Evolutionary conservation across 2,113 vertebrate species (phyloP), one percentile per base, ranked within the genome.

Genomic region (Gallinago jamesoni): DNA sequence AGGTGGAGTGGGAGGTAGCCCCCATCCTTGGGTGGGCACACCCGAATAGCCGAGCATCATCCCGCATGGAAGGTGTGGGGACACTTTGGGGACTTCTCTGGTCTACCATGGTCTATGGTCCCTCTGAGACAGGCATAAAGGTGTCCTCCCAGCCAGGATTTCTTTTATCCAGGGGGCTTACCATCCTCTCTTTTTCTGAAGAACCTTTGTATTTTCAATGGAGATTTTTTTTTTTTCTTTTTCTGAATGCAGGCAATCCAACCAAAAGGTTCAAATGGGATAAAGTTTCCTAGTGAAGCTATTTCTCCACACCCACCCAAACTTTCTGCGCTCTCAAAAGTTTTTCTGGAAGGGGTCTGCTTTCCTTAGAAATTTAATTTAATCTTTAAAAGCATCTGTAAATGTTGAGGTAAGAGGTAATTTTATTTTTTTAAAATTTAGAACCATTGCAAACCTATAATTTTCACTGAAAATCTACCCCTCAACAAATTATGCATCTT

Each of bases 11-110:
- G 30, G 37, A 24, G 14, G 28, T 48, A 18, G 4, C 39, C 33
- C 64, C 33, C 14, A 13, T 12, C 21, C 33, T 11, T 18, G 20
- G 30, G 9, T 2, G 7, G 6, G 13, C 4, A 1, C 2, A 4
- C 6, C 45, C 21, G 4, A 1, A 21, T 3, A 14, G n/a, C 15
- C 0, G 0, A n/a, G 70, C 12, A 33, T 1, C 19, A 47, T 30
- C 33, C 19, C 30, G 28, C 16, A 8, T 16, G 3, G 13, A 3
- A 13, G 12, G 3, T 52, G 28, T 0, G 2, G 37, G 21, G 30
- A 45, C 5, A 4, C 6, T 35, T 33, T 17, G 50, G 63, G 72
- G 30, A 14, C 12, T 28, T 69, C 8, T 3, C 0, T 0, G 1
- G 15, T 47, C 70, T 50, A 9, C 22, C 4, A 2, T 21, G 25